Conservation (phyloP, 2,888 invertebrate genomes). For the Cryptus armator region DNA sequence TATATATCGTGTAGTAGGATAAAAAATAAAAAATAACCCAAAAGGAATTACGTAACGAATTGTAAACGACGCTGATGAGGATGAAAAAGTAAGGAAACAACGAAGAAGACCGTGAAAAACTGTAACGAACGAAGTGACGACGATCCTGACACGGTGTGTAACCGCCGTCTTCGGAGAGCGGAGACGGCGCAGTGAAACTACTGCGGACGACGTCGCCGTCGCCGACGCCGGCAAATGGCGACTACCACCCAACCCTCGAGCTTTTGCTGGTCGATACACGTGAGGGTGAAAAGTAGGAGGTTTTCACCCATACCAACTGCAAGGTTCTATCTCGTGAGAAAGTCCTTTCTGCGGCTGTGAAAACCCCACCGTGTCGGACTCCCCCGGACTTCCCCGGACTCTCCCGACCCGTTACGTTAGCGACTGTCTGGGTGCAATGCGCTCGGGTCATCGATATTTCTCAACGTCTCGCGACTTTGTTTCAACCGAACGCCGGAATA, state of each 20-base stretch:
- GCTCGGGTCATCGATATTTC: background rate
- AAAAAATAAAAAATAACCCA: background rate
- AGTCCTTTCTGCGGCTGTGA: constrained; percentile 54
- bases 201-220: constrained; percentile 73
- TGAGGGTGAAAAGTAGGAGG: constrained; percentile 43
- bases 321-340: constrained; percentile 35
- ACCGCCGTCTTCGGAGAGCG: constrained; percentile 56
- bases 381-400: background rate
- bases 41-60: background rate
- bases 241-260: constrained; percentile 53
- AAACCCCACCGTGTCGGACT: background rate
- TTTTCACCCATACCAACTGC: background rate
- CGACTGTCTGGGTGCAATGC: constrained; percentile 16
- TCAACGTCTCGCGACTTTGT: background rate
- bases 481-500: background rate
- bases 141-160: constrained; percentile 41
- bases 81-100: constrained; percentile 2
- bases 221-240: constrained; percentile 79
- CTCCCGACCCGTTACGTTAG: background rate
- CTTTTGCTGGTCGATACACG: constrained; percentile 61
- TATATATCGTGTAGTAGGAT: too few species aligned
- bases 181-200: constrained; percentile 79
- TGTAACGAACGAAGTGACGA: constrained; percentile 12
- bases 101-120: constrained; percentile 5
- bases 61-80: background rate